Base-by-base conservation (phyloP, 2,113 vertebrate genomes). In the Cinclus mexicanus region DNA sequence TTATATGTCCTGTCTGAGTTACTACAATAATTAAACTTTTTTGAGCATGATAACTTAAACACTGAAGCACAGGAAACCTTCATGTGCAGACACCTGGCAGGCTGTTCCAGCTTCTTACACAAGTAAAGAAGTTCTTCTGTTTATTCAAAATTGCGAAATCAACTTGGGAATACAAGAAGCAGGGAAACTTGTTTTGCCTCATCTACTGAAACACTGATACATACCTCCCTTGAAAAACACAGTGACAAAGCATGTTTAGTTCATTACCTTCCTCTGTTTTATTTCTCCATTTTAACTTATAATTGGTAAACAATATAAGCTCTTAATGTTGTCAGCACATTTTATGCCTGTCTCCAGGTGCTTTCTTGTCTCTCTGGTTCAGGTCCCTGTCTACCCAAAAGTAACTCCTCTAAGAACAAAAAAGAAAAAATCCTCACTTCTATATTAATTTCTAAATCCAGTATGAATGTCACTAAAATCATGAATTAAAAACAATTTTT, bases 181-280 rank as follows among this genome's bases (percentile, higher is more conserved):
- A 18, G 83, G 64, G 19, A 81, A 96, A 95, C 89, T 67, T 87
- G 89, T 93, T 95, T 93, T 90, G 72, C 76, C 55, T 96, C 67
- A 17, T 91, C 74, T 82, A 1, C 50, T 70, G 61, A 87, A 47
- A 52, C 55, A 16, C 64, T n/a, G 31, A 20, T 76, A 28, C 24
- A 3, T 74, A 42, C 35, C 44, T 93, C 42, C 26, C 33, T 81
- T 89, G 69, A 87, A 83, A 94, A 93, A 90, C 47, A 60, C 10
- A 41, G 50, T 59, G 76, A 77, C 33, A 69, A 71, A 57, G 49
- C 53, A 29, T 10, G n/a, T 87, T 91, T 39, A 37, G 3, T 77
- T 88, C 25, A 59, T 83, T 71, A 55, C 31, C 37, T 77, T 88
- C 14, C 28, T 85, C 41, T 83, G 23, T 28, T 93, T 65, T 83